Evolutionary conservation across 2,113 vertebrate species (phyloP), one percentile per base, ranked within the genome.

Genomic region (Donacobius atricapilla): DNA sequence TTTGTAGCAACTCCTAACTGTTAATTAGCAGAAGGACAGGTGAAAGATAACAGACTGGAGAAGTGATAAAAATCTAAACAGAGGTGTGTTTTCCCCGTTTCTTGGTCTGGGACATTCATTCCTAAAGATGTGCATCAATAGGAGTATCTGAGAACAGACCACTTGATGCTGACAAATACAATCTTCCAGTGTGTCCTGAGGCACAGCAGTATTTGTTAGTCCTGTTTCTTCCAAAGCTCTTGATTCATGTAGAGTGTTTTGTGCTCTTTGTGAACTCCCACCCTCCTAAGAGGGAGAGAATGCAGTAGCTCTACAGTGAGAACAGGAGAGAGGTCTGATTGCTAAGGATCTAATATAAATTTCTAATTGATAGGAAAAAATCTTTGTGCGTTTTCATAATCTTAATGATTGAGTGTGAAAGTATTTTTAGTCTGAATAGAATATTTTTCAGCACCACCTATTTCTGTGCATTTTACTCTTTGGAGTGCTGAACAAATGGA

Each of bases 201-300:
- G 54, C 5, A 15, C 9, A 51, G 50, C 45, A 27, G 2, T 27
- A 2, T 9, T 44, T 12, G 7, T 47, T 28, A 7, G 11, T 39
- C 37, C 19, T 4, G 1, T 31, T 45, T 61, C 3, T 35, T 63
- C 53, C 47, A 33, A 23, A 68, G 33, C 27, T 63, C 17, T 31
- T 1, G 2, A 15, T 25, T 75, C 5, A 2, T 0, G 1, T 14
- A 8, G 56, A 3, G 7, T 3, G 2, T 4, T 56, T 42, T 48
- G 19, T 71, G 50, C 20, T 60, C 37, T 51, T 42, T 45, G 19
- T 40, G 42, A 73, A 2, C 31, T 47, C 2, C 0, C 13, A 11
- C 30, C 15, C 40, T 85, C 30, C 33, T 3, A 4, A 40, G 31
- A 31, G 47, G 35, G 13, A 61, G 45, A 72, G 15, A 44, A 21